Conservation (phyloP, 2,888 invertebrate species). For the Nineta flava region DNA sequence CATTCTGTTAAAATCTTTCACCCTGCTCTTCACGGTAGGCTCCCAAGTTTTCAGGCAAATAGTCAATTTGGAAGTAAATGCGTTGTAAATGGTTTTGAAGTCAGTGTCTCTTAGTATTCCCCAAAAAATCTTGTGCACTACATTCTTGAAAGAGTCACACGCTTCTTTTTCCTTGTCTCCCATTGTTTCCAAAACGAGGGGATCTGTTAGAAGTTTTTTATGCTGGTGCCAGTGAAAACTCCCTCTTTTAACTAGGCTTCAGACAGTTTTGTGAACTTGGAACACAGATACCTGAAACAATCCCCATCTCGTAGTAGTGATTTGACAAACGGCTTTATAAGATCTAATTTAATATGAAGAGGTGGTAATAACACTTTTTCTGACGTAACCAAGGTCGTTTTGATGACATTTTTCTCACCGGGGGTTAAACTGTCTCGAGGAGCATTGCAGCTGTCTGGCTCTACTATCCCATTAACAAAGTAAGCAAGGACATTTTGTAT, state of each 20-base stretch:
- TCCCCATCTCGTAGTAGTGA: background rate
- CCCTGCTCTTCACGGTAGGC: background rate
- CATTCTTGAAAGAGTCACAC: background rate
- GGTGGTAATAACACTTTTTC: constrained; percentile 11
- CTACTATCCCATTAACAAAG: constrained; percentile 16
- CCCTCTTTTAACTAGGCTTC: too few relatives aligned
- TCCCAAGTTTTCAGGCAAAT: background rate
- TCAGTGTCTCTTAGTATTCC: background rate
- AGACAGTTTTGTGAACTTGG: too few relatives aligned
- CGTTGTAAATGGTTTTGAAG: background rate
- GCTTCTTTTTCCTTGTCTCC: background rate
- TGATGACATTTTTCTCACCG: constrained; percentile 11
- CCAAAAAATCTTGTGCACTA: background rate
- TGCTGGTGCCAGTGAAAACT: too few relatives aligned
- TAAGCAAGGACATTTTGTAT: constrained; percentile 16
- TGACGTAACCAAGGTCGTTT: constrained; percentile 9
- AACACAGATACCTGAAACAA: background rate
- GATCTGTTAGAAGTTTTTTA: too few relatives aligned
- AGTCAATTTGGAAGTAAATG: background rate
- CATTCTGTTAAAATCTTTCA: background rate
- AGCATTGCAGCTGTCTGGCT: constrained; percentile 13
- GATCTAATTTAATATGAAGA: constrained; percentile 12
- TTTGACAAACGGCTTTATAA: constrained; percentile 8
- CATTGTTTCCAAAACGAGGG: background rate
- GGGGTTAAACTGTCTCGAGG: constrained; percentile 5